Conservation (phyloP, 2,888 invertebrate species). For the Napeogenes inachia region DNA sequence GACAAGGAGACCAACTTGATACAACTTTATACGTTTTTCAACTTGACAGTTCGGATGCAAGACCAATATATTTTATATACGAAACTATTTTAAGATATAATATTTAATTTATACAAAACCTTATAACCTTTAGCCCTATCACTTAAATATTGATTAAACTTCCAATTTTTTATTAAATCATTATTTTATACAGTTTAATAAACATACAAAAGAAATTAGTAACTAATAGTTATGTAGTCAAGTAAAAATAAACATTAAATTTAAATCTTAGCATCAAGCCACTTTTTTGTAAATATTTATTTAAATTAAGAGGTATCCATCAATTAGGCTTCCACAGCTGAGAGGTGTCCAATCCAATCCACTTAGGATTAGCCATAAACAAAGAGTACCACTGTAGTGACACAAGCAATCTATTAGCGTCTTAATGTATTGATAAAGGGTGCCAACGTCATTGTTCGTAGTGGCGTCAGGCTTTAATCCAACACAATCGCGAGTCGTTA, state of each 20-base stretch:
- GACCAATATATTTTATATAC: neutral
- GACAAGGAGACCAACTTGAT: constrained; percentile 51
- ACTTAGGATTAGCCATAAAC: constrained; percentile 73
- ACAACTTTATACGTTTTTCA: constrained; percentile 16
- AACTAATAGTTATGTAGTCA: no score
- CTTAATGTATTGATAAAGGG: constrained; percentile 48
- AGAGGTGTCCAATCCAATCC: constrained; percentile 58
- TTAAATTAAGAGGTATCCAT: constrained; percentile 28
- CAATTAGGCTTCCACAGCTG: constrained; percentile 31
- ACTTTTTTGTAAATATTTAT: constrained; percentile 2
- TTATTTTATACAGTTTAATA: no score
- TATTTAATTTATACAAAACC: no score
- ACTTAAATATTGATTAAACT: no score
- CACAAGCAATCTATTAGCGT: constrained; percentile 71
- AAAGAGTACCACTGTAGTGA: constrained; percentile 67
- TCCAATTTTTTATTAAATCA: no score
- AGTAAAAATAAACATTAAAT: neutral
- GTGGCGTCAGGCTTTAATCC: constrained; percentile 72
- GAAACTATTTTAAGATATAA: no score
- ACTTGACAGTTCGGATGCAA: constrained; percentile 17
- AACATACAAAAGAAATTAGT: no score
- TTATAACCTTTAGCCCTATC: no score
- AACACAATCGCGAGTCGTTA: constrained; percentile 72
- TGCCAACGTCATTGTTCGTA: constrained; percentile 68
- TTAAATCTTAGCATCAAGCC: neutral